Conservation (phyloP, 2,888 invertebrate genomes). For the Beris morrisii region DNA sequence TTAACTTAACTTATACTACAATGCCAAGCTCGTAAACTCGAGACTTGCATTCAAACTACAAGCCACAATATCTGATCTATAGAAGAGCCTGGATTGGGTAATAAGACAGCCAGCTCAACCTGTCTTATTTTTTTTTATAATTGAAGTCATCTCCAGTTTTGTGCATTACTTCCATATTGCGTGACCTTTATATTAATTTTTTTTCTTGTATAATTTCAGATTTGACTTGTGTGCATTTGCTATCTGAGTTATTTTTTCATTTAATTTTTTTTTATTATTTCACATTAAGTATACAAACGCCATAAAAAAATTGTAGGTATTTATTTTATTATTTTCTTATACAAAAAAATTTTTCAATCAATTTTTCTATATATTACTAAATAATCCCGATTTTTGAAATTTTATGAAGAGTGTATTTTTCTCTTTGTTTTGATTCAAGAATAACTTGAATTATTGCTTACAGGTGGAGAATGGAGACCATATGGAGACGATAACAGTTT, state of each 20-base stretch:
- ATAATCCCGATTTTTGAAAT: not conserved
- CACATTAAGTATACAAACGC: not conserved
- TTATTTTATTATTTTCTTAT: slow-evolving; percentile 4
- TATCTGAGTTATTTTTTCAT: slow-evolving; percentile 7
- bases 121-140: too few relatives aligned
- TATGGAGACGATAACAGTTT: slow-evolving; percentile 75
- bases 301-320: slow-evolving; percentile 21
- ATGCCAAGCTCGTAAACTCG: too few relatives aligned
- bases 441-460: slow-evolving; percentile 24
- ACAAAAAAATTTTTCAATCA: not conserved
- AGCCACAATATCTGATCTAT: too few relatives aligned
- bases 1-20: too few relatives aligned
- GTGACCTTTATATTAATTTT: not conserved
- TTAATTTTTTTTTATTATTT: not conserved
- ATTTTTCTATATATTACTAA: not conserved
- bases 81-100: too few relatives aligned
- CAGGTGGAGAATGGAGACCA: slow-evolving; percentile 78
- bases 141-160: too few relatives aligned
- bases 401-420: not conserved
- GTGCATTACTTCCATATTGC: too few relatives aligned
- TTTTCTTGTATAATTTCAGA: slow-evolving; percentile 18
- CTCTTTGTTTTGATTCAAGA: not conserved
- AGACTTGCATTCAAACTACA: too few relatives aligned
- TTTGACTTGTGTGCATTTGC: slow-evolving; percentile 16
- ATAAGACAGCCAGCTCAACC: too few relatives aligned